Evolutionary conservation across 2,888 invertebrate species (phyloP), one percentile per base, ranked within the genome.

Genomic region (Drosophila prolongata): DNA sequence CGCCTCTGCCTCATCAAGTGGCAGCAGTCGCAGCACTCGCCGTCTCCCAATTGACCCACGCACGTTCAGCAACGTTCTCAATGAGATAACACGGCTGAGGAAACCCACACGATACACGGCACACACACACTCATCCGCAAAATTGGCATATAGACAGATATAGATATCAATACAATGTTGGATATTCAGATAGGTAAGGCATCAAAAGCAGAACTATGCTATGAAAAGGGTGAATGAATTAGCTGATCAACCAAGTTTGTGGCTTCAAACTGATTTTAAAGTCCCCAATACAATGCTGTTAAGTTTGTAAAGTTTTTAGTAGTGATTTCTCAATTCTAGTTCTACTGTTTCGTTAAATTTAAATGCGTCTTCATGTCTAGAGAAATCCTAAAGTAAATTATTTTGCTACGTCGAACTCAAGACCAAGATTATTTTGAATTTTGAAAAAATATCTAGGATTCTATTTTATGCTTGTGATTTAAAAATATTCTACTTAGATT

Each of bases 1-100:
- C 84, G 84, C 89, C 84, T 85, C 89, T 88, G 84, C 89, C 89
- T 76, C 82, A 82, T 89, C 82, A 82, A 73, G 79, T 81, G 56
- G 67, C 78, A 73, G 47, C 60, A 38, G 85, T 87, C 35, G 11
- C 35, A 35, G 35, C 35, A 35, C 35, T 35, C 35, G 47, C 30
- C 47, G 47, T 47, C 84, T 82, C 84, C 75, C 77, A 77, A 68
- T 56, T 83, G 83, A 83, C 83, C 83, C 83, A 83, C 89, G 87
- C 82, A 44, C 71, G 61, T 37, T 42, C 74, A 50, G 65, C 72
- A 75, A 70, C 78, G 82, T 89, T 89, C 82, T 82, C 87, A 72
- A 80, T 80, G 66, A 65, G 82, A 82, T 82, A 89, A 82, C 82
- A 88, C 80, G 56, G 40, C 69, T 40, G 70, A 73, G 68, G 34